These are phyloP conservation scores for Boulengeromyrus knoepffleri DNA, from an alignment of 2,113 vertebrate species.

Conservation along the genomic window DNA sequence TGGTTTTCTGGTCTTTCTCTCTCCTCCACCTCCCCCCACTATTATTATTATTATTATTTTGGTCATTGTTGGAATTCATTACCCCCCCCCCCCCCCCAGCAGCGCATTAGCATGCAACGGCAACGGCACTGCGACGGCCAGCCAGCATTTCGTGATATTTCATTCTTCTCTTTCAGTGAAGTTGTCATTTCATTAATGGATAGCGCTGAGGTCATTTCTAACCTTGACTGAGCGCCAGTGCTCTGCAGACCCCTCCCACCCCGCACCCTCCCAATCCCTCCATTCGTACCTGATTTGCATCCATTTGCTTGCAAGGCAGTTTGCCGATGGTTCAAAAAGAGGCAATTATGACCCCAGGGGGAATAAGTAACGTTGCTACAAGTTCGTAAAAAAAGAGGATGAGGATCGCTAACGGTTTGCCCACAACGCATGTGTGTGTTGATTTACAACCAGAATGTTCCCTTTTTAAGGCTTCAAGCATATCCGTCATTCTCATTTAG, in stretches of 20 bases:
- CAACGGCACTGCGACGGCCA: neutral
- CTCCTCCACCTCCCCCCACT: neutral
- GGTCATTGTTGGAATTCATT: slow-evolving; percentile 18
- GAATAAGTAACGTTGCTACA: neutral
- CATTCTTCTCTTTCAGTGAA: slow-evolving; percentile 5
- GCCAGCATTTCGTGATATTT: neutral
- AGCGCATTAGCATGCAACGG: neutral
- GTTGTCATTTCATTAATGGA: slow-evolving; percentile 23
- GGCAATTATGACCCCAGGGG: neutral
- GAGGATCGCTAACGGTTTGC: neutral
- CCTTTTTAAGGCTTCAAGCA: neutral
- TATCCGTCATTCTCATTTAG: neutral
- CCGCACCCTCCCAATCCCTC: neutral
- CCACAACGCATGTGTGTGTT: neutral
- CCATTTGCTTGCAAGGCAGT: slow-evolving; percentile 1
- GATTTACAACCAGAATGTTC: neutral
- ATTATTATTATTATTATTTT: neutral
- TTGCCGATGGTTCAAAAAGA: neutral
- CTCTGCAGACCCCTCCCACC: neutral
- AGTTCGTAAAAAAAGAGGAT: neutral
- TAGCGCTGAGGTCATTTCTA: slow-evolving; percentile 24
- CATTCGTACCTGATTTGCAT: slow-evolving; percentile 15
- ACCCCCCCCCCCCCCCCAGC: neutral
- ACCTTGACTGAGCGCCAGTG: slow-evolving; percentile 12
- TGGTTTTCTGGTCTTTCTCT: neutral